Base-by-base conservation (phyloP, 92 coral and sea anemone species). In the Umimayanthus chanpuru region DNA sequence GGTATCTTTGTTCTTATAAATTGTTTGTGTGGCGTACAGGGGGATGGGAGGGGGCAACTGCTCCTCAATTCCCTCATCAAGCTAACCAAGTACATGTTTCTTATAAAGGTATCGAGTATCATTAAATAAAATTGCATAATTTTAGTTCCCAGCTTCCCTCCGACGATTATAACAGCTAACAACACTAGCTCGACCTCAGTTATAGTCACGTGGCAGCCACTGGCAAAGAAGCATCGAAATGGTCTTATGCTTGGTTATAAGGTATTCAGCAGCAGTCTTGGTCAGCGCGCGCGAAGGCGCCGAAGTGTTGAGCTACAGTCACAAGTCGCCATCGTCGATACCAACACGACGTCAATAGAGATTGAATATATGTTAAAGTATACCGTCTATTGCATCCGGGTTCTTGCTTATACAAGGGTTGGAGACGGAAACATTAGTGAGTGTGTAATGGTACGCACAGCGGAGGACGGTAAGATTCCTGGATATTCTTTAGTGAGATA, bases 391-490 rank as follows among this genome's bases (percentile, higher is more conserved):
- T 39, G 40, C 43, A 40, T 88, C 49, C 75, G 56, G 44, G 87
- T 88, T 0, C 79, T 81, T 39, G 91, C 91, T 1, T 88, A 50
- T 55, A 88, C 91, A 0, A 73, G 65, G 30, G 73, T 81, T 68
- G 87, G 87, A 41, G 44, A 41, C 25, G 91, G 91, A 66, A 71
- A 58, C 28, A 11, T 75, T 28, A 39, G 79, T 28, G 61, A 85
- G 36, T 83, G 90, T 88, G 81, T 79, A 20, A 44, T 38, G 38
- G 80, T 79, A 16, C 81, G 86, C 65, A 88, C 90, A 8, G 74
- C 72, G 7, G 90, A 88, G 81, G 90, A 88, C 49, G 90, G 90
- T 88, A 88, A 72, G 90, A 71, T 71, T 71, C n/a, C 40, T 71
- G 76, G 74, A 14, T 20, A 26, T 12, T 53, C 18, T 53, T 53